Base-by-base conservation (phyloP, 2,888 invertebrate genomes). In the Drosophila borborema region DNA sequence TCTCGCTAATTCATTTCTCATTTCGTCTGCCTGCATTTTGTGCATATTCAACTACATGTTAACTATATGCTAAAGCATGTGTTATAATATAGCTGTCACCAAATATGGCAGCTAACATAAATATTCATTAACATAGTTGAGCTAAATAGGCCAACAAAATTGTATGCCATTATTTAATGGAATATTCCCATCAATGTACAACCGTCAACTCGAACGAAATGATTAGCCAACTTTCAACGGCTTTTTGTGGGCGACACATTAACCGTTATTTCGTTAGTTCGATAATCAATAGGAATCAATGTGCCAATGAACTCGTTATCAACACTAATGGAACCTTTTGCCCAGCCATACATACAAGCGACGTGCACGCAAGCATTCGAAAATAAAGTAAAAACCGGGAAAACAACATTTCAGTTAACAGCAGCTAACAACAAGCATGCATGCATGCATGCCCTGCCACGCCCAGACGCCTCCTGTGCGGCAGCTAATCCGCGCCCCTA, bases 301-400 rank as follows among this genome's bases (percentile, higher is more conserved):
- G 89, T 89, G 89, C 89, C 84, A 86, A 86, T 84, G 84, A 89
- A 83, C 87, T 89, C 84, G 79, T 84, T 89, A 89, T 89, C 84
- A 74, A 55, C 67, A 53, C 79, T 73, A 87, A 84, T 87, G 73
- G 70, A 56, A 62, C 45, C 41, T 20, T 75, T 72, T 56, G 67
- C 28, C 18, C 8, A 43, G 55, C 55, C 55, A 72, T 75, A 81
- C 74, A 79, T 82, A 68, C 28, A 1, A 71, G 28, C 66, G 18
- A 45, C n/a, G 46, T 28, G 58, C 69, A 76, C 77, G 76, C 77
- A 12, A 81, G 56, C 72, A 40, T 58, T 14, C n/a, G 20, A 64
- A 63, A 66, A 66, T 40, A n/a, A 34, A 46, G 53, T 31, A 10
- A 12, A 36, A 46, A 23, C n/a, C 3, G 18, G n/a, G 16, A 58